phyloP scores from a whole-genome alignment of 1,140 invertebrate genomes.

The Drosophila watanabei region DNA sequence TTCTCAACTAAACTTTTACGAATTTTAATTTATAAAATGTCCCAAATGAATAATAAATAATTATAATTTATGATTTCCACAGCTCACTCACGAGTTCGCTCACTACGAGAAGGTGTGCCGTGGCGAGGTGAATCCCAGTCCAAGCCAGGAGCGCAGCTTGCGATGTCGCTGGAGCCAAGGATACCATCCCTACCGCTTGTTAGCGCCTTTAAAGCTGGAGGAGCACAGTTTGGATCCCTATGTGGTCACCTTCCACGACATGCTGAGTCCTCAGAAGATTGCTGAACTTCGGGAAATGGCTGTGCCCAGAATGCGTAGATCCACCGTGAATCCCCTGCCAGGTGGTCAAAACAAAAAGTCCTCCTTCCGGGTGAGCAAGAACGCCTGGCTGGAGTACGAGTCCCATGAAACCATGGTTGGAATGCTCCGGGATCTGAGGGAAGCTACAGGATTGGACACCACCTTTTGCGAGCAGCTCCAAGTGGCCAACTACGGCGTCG shows the following conservation, averaged over 20 bases:
- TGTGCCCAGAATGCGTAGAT: conserved; percentile 90
- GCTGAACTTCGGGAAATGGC: conserved; percentile 94
- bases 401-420: conserved; percentile 91
- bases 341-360: conserved; percentile 87
- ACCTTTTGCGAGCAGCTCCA: conserved; percentile 91
- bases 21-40: background rate
- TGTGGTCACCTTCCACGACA: conserved; percentile 95
- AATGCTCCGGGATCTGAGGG: conserved; percentile 90
- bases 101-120: conserved; percentile 95
- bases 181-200: conserved; percentile 90
- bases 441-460: conserved; percentile 94
- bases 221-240: conserved; percentile 93
- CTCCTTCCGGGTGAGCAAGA: conserved; percentile 98
- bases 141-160: conserved; percentile 42
- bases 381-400: conserved; percentile 95
- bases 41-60: background rate
- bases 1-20: background rate
- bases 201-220: conserved; percentile 97
- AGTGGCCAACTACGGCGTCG: conserved; percentile 90
- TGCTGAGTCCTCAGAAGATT: conserved; percentile 95
- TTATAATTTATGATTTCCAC: background rate
- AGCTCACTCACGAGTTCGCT: conserved; percentile 85
- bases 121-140: conserved; percentile 88
- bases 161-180: conserved; percentile 92
- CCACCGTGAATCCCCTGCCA: conserved; percentile 93